phyloP scores from a whole-genome alignment of 1,140 invertebrate genomes.

The Saccostrea glomerata region DNA sequence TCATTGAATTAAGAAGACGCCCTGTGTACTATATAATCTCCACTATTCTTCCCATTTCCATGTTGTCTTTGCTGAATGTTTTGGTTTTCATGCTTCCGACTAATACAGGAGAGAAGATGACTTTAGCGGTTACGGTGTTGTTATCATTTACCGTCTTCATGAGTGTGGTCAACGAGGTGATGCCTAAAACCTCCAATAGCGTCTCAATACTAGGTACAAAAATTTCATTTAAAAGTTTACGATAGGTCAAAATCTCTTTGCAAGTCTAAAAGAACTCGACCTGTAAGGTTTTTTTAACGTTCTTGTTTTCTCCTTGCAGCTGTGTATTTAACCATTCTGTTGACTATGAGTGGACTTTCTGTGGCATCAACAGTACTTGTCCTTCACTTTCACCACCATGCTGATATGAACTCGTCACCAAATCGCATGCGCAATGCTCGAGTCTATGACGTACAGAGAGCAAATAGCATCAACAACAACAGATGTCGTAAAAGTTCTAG shows the following conservation, averaged over 20 bases:
- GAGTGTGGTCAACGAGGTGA: conserved; percentile 82
- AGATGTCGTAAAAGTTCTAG: conserved; percentile 30
- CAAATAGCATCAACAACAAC: conserved; percentile 45
- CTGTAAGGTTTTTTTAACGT: neutral
- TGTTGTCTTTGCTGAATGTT: conserved; percentile 82
- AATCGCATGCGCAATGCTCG: conserved; percentile 38
- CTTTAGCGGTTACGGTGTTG: conserved; percentile 82
- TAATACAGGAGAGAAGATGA: conserved; percentile 82
- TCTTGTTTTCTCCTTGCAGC: conserved; percentile 55
- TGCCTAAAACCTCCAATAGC: conserved; percentile 82
- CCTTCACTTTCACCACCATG: conserved; percentile 66
- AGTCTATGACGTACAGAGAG: conserved; percentile 42
- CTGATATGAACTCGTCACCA: conserved; percentile 16
- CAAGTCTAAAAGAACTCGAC: neutral
- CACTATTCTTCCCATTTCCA: conserved; percentile 82
- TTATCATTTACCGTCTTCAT: conserved; percentile 83
- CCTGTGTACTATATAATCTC: conserved; percentile 81
- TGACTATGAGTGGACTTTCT: conserved; percentile 68
- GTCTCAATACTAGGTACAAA: conserved; percentile 81
- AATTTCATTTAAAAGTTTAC: neutral
- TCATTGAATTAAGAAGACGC: conserved; percentile 71
- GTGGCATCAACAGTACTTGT: conserved; percentile 68
- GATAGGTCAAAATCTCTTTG: neutral
- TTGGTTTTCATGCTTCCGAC: conserved; percentile 83
- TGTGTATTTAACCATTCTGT: conserved; percentile 67